Percentiles rank a stretch among this genome's conserved stretches.
These are phyloP conservation scores for Lepisosteus osseus DNA, from an alignment of 2,113 vertebrate genomes.

Conservation along the genomic window DNA sequence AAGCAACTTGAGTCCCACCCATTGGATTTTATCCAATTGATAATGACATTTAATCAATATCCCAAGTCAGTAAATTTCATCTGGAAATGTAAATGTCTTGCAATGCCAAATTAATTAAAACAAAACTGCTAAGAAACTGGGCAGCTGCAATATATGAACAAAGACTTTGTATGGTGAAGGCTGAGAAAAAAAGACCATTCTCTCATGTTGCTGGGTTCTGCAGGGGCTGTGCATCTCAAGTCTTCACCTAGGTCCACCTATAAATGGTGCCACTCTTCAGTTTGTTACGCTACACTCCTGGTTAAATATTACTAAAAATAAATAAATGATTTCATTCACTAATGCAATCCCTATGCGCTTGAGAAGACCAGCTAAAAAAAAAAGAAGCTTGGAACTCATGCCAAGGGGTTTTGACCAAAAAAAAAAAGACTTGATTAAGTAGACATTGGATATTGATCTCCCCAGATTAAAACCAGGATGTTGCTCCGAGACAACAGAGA, in stretches of 20 bases:
- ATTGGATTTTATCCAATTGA: too few relatives aligned
- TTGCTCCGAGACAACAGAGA: slow-evolving; percentile 26
- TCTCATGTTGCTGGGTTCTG: slow-evolving; percentile 51
- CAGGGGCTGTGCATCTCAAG: slow-evolving; percentile 45
- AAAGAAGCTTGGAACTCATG: slow-evolving; percentile 20
- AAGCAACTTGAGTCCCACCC: too few relatives aligned
- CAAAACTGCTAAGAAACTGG: not conserved
- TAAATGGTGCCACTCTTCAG: slow-evolving; percentile 35
- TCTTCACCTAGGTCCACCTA: slow-evolving; percentile 17
- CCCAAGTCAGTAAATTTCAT: too few relatives aligned
- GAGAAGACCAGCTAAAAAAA: slow-evolving; percentile 33
- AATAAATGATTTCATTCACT: slow-evolving; percentile 37
- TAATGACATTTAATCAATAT: too few relatives aligned
- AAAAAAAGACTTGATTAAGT: slow-evolving; percentile 36
- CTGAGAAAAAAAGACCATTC: slow-evolving; percentile 39
- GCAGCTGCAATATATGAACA: slow-evolving; percentile 1
- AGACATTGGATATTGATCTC: slow-evolving; percentile 38
- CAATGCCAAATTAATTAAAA: too few relatives aligned
- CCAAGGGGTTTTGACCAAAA: slow-evolving; percentile 24
- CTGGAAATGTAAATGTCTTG: too few relatives aligned
- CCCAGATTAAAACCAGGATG: slow-evolving; percentile 47
- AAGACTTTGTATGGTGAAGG: slow-evolving; percentile 12
- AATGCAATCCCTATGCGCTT: slow-evolving; percentile 36
- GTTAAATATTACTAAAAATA: slow-evolving; percentile 38
- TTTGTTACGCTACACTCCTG: slow-evolving; percentile 33